These are phyloP conservation scores for Tipula unca DNA, from an alignment of 2,888 invertebrate genomes.

Conservation along the genomic window DNA sequence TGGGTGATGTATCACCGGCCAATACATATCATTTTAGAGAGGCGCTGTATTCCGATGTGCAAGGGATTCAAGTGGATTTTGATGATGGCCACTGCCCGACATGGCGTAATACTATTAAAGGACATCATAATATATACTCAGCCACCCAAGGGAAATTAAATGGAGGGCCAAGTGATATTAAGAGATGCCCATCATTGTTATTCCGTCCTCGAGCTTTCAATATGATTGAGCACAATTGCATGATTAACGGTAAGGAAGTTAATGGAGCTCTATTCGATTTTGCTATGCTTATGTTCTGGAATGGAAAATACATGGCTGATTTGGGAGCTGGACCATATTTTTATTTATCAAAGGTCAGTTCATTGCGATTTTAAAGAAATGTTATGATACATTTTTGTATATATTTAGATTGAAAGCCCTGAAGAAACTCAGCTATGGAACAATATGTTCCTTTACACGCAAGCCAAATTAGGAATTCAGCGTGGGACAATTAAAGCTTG, in stretches of 20 bases:
- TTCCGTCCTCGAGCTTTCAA: constrained; percentile 66
- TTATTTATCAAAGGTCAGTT: constrained; percentile 53
- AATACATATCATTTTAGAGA: constrained; percentile 49
- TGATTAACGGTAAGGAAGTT: constrained; percentile 52
- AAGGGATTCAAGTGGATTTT: constrained; percentile 57
- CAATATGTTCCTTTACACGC: constrained; percentile 57
- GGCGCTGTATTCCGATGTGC: constrained; percentile 48
- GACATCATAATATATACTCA: constrained; percentile 51
- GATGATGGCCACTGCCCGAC: constrained; percentile 67
- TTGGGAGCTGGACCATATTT: constrained; percentile 57
- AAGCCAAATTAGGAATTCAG: constrained; percentile 47
- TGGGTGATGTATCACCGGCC: constrained; percentile 57
- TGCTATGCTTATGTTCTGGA: constrained; percentile 57
- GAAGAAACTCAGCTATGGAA: constrained; percentile 61
- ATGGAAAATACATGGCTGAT: constrained; percentile 46
- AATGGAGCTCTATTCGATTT: constrained; percentile 63
- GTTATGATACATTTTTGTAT: not conserved
- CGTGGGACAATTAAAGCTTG: constrained; percentile 59
- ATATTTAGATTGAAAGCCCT: constrained; percentile 46
- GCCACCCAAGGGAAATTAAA: constrained; percentile 47
- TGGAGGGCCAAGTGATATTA: constrained; percentile 45
- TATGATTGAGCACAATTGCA: constrained; percentile 57
- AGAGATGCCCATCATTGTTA: constrained; percentile 53
- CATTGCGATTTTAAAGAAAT: not conserved
- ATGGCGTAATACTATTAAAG: constrained; percentile 58